Base-by-base conservation (phyloP, 2,113 vertebrate species). In the Plestiodon gilberti region DNA sequence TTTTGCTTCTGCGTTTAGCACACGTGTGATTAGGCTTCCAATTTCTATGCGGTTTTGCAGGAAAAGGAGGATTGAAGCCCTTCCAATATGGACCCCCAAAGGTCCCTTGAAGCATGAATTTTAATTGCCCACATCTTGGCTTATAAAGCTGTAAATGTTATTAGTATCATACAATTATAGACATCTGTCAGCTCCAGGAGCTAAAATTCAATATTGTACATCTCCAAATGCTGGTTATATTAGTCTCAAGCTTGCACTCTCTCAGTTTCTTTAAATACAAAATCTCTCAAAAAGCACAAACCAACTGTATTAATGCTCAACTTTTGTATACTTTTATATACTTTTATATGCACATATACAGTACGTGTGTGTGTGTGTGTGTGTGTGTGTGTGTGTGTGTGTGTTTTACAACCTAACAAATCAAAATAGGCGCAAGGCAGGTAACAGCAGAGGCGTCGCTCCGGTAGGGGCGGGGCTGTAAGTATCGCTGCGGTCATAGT, bases 121-220 rank as follows among this genome's bases (percentile, higher is more conserved):
- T 75, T 69, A 89, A 75, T 64, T 88, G 20, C 30, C 40, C 28
- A 38, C 33, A 48, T 65, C 40, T 73, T 70, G 89, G 65, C n/a
- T 78, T 43, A 25, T 76, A 59, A 33, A 82, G 38, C 17, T 86
- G 25, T 2, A 87, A 83, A 87, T 75, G 33, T 87, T 89, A 89
- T 78, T 30, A 73, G 78, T 62, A 20, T 35, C 82, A 79, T 84
- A 35, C 43, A 11, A 52, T 1, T 65, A 6, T 43, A 0, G 40
- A 6, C 81, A 35, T 25, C 23, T 23, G 15, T 67, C 1, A 33
- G 20, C 20, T 30, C 30, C 6, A 69, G 10, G 17, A 57, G 67
- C 2, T 81, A 82, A 91, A 91, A 71, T 88, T n/a, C 28, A 84
- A 71, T 79, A 79, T 79, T 73, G n/a, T 6, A 55, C 48, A 57